These are phyloP conservation scores for Lutjanus campechanus DNA, from an alignment of 2,797 vertebrate genomes.

Conservation along the genomic window DNA sequence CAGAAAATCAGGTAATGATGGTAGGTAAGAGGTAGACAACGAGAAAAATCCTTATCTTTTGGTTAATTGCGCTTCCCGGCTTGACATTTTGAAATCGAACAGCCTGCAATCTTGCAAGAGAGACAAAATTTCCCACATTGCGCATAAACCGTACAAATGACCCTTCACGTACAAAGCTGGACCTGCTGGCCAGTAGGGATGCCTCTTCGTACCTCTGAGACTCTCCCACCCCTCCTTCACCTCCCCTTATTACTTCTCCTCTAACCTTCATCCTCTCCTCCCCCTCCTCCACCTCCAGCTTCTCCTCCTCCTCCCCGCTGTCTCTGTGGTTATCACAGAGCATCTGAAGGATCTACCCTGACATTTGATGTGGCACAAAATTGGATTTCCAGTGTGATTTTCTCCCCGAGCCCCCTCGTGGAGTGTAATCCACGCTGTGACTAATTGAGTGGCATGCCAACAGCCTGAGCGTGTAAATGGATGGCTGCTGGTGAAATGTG, in stretches of 20 bases:
- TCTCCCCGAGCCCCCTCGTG: constrained; percentile 65
- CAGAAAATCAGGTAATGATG: neutral
- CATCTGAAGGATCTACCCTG: constrained; percentile 73
- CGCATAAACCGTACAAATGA: neutral
- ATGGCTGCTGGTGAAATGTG: constrained; percentile 68
- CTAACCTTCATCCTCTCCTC: constrained; percentile 51
- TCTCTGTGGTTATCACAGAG: constrained; percentile 63
- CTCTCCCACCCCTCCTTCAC: neutral
- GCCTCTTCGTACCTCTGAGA: constrained; percentile 18
- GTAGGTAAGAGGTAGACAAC: neutral
- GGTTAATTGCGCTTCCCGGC: neutral
- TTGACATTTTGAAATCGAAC: constrained; percentile 16
- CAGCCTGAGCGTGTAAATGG: constrained; percentile 74
- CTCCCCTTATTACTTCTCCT: constrained; percentile 37
- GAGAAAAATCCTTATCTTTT: neutral
- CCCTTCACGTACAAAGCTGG: constrained; percentile 13
- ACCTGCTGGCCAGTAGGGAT: constrained; percentile 36
- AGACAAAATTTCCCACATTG: neutral
- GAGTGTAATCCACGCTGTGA: constrained; percentile 80
- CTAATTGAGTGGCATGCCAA: constrained; percentile 80
- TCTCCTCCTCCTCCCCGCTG: constrained; percentile 39
- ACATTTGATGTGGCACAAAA: constrained; percentile 82
- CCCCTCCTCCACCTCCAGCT: constrained; percentile 32
- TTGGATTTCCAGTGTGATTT: constrained; percentile 78
- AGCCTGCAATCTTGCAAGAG: neutral